A percentile compares a stretch with the other conserved stretches of the same genome.
Evolutionary conservation across 2,113 vertebrate species (phyloP).

Genomic region (Corythornis cristatus): DNA sequence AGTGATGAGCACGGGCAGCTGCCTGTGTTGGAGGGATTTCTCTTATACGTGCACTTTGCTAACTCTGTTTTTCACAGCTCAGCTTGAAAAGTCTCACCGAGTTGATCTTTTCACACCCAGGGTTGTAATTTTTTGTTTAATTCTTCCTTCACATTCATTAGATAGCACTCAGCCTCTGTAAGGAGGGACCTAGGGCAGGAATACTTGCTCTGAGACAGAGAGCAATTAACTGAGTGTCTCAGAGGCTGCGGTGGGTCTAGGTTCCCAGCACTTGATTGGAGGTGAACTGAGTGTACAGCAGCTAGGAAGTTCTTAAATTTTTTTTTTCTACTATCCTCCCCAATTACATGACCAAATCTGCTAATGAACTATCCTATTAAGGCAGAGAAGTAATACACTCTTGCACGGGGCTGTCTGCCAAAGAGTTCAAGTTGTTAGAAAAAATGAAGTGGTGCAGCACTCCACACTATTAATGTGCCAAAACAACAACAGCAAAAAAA

Average conservation of each 20-base stretch:
- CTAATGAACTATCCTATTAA: conserved; percentile 19
- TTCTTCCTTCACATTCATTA: not conserved
- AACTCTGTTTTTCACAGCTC: not conserved
- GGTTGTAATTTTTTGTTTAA: conserved; percentile 5
- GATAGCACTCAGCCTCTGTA: not conserved
- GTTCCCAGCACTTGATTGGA: not conserved
- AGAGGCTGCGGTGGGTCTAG: not conserved
- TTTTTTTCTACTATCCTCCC: not conserved
- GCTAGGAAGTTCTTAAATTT: not conserved
- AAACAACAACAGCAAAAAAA: conserved; percentile 27
- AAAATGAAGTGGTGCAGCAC: conserved; percentile 18
- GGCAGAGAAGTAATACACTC: conserved; percentile 11
- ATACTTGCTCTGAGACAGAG: not conserved
- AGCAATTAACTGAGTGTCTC: conserved; percentile 17
- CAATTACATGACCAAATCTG: not conserved
- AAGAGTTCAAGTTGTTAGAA: not conserved
- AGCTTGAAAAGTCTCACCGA: not conserved
- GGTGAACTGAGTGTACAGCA: not conserved
- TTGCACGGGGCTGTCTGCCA: not conserved
- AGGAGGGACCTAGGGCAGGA: not conserved
- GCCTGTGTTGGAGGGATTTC: not conserved
- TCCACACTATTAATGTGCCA: conserved; percentile 33
- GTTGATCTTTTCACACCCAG: not conserved
- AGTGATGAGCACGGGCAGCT: not conserved
- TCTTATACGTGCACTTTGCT: not conserved